Evolutionary conservation across 2,797 vertebrate species (phyloP).

Genomic region (Caiman crocodilus): DNA sequence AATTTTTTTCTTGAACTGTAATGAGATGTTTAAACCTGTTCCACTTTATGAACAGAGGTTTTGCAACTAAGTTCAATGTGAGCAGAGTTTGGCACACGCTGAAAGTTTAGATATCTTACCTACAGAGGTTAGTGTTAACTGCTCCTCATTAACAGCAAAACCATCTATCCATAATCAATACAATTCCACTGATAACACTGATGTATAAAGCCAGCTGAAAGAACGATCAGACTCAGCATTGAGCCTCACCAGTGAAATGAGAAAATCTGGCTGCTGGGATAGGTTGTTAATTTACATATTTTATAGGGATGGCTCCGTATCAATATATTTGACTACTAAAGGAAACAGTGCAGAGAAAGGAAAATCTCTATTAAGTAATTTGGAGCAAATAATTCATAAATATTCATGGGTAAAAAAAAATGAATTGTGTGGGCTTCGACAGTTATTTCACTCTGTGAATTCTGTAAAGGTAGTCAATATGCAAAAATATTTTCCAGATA

Average conservation of each 20-base stretch:
- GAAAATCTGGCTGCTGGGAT: fast-evolving
- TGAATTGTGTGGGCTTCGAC: not conserved
- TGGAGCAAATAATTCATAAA: too few species aligned
- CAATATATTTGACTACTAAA: not conserved
- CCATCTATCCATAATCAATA: not conserved
- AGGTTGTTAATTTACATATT: not conserved
- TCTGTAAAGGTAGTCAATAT: not conserved
- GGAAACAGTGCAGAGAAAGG: fast-evolving
- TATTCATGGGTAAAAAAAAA: not conserved
- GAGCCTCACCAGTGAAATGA: not conserved
- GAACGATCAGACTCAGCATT: not conserved
- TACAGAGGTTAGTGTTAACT: not conserved
- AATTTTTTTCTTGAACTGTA: not conserved
- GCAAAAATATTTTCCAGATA: not conserved
- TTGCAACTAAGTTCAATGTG: not conserved
- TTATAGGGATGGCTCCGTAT: not conserved
- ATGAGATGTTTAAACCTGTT: not conserved
- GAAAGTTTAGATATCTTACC: not conserved
- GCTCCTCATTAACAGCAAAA: not conserved
- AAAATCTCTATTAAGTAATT: not conserved
- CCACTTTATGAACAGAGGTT: not conserved
- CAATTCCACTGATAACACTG: fast-evolving
- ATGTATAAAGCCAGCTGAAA: not conserved
- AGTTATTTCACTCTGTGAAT: not conserved
- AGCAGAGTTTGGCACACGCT: not conserved